Percentiles rank a stretch among this genome's conserved stretches.
Conservation (phyloP, 23 tunicate genomes). For the Ascidia mentula region DNA sequence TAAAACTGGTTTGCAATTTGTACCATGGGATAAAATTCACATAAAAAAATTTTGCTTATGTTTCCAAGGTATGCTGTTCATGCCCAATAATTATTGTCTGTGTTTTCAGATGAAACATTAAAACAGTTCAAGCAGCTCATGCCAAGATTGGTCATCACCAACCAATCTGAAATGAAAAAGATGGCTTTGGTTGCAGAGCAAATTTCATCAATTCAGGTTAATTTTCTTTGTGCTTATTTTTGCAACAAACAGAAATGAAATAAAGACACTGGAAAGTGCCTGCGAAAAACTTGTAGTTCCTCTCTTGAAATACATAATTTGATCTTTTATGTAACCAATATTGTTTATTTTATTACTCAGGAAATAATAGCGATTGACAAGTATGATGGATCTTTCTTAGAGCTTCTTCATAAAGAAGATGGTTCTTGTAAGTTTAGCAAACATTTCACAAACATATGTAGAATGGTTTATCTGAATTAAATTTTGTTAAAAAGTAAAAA, state of each 20-base stretch:
- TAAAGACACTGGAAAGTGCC: background rate
- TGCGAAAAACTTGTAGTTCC: background rate
- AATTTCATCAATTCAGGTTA: slow-evolving; percentile 40
- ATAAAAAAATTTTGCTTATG: too few relatives aligned
- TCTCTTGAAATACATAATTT: background rate
- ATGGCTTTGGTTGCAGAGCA: slow-evolving; percentile 29
- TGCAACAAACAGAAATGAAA: background rate
- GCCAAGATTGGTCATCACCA: slow-evolving; percentile 51
- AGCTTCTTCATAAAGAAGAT: background rate
- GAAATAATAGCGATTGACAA: slow-evolving; percentile 1
- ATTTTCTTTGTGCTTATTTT: background rate
- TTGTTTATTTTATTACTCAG: background rate
- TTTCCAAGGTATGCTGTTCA: too few relatives aligned
- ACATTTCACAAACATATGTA: background rate
- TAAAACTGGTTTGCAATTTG: too few relatives aligned
- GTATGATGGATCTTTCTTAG: background rate
- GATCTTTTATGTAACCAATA: background rate
- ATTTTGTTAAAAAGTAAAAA: too few relatives aligned
- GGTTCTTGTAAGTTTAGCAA: background rate
- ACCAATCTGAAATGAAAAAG: slow-evolving; percentile 34
- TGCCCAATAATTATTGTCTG: too few relatives aligned
- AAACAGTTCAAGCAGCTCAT: slow-evolving; percentile 40
- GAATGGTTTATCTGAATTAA: too few relatives aligned
- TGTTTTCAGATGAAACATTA: slow-evolving; percentile 37
- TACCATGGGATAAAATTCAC: too few relatives aligned